Base-by-base conservation (phyloP, 2,888 invertebrate species). In the Molanna angustata region DNA sequence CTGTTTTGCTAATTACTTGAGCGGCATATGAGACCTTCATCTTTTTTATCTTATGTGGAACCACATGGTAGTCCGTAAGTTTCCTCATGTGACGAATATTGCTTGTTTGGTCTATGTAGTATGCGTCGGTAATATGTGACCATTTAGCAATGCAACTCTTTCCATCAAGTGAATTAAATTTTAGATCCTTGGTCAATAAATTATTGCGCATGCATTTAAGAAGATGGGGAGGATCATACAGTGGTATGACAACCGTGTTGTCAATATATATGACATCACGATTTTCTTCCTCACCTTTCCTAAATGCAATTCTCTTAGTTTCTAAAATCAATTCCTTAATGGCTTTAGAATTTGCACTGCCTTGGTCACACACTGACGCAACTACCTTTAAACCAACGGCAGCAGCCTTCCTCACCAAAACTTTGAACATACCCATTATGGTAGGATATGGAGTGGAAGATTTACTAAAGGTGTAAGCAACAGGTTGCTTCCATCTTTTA, bases 331-430 rank as follows among this genome's bases (percentile, higher is more conserved):
- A 6, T 11, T 33, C 33, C 11, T 11, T 3, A 33, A 33, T 33
- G 17, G 17, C 37, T 9, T 17, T 17, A 37, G 7, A 9, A 16
- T 37, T 37, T 7, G 37, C 9, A 6, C 17, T 18, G 7, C 37
- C 37, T 11, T 37, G 37, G 37, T 37, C 37, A 37, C 37, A 37
- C 11, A 37, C 37, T 4, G 37, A 37, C 4, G 37, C 18, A 13
- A 37, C 18, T 16, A 37, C 18, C 7, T 37, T 7, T 6, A 37
- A 37, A 16, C 33, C 33, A 6, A 33, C 11, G 4, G 4, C 11
- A 3, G 11, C 11, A 4, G 11, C 33, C 33, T 33, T 33, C 11
- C 11, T 33, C 11, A 33, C 33, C 14, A 33, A 3, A 33, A 13
- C 4, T 11, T 33, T 33, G 14, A 13, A 33, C 4, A 6, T 33